Evolutionary conservation across 2,888 invertebrate species (phyloP).

Genomic region (Cosmia pyralina): DNA sequence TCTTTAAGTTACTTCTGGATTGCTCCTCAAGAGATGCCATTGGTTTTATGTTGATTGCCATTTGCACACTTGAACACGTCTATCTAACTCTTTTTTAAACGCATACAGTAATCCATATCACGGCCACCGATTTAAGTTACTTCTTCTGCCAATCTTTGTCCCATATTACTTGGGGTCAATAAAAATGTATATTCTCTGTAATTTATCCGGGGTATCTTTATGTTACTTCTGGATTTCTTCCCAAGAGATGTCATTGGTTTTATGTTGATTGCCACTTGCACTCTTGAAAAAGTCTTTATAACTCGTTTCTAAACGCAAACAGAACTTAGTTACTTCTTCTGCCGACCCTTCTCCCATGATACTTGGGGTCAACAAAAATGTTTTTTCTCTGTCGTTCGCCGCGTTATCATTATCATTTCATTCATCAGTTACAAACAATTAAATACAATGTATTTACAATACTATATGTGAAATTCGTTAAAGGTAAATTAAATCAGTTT

Average conservation of each 20-base stretch:
- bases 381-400: not conserved
- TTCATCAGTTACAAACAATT: not conserved
- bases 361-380: not conserved
- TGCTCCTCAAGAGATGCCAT: not conserved
- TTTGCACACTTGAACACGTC: not conserved
- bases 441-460: not conserved
- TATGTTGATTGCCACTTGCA: no score
- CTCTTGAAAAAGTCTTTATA: no score
- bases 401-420: not conserved
- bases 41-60: not conserved
- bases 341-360: no score
- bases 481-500: not conserved
- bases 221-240: no score
- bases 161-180: no score
- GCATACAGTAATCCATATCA: no score
- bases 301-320: no score
- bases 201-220: no score
- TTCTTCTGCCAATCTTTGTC: not conserved
- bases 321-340: no score
- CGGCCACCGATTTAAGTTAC: not conserved
- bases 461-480: not conserved
- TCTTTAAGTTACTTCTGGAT: not conserved
- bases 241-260: no score
- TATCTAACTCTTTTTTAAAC: no score
- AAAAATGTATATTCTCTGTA: no score